Evolutionary conservation across 2,888 invertebrate species (phyloP).

Genomic region (Polyploca ridens): DNA sequence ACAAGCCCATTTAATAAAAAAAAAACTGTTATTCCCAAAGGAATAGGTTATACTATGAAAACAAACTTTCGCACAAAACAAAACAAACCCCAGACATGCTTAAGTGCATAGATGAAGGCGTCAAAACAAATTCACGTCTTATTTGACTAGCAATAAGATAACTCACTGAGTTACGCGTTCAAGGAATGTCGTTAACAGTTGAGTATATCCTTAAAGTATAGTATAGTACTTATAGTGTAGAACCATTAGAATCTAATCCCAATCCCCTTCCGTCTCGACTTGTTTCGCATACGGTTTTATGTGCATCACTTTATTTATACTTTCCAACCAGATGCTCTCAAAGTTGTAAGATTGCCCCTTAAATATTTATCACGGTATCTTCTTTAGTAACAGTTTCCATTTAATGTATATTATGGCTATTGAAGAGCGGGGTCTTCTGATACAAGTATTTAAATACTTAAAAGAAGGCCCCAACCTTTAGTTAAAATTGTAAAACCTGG

Average conservation of each 20-base stretch:
- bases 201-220: not conserved
- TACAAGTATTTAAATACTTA: too few relatives aligned
- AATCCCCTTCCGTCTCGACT: conserved; percentile 10
- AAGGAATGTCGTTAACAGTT: not conserved
- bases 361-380: not conserved
- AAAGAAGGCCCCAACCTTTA: too few relatives aligned
- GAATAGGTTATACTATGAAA: too few relatives aligned
- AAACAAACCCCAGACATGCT: not conserved
- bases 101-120: not conserved
- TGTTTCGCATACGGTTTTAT: conserved; percentile 3
- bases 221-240: not conserved
- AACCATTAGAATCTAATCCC: conserved; percentile 12
- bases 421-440: too few relatives aligned
- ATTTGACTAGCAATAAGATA: not conserved
- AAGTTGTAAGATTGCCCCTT: not conserved
- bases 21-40: too few relatives aligned
- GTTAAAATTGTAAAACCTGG: too few relatives aligned
- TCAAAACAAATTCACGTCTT: not conserved
- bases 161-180: not conserved
- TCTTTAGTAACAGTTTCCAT: too few relatives aligned
- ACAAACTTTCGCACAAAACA: too few relatives aligned
- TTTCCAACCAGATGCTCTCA: not conserved
- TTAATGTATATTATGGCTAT: too few relatives aligned
- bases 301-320: conserved; percentile 9
- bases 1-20: too few relatives aligned